These are phyloP conservation scores for Siniperca obscura DNA, from an alignment of 2,797 vertebrate genomes.

Conservation along the genomic window DNA sequence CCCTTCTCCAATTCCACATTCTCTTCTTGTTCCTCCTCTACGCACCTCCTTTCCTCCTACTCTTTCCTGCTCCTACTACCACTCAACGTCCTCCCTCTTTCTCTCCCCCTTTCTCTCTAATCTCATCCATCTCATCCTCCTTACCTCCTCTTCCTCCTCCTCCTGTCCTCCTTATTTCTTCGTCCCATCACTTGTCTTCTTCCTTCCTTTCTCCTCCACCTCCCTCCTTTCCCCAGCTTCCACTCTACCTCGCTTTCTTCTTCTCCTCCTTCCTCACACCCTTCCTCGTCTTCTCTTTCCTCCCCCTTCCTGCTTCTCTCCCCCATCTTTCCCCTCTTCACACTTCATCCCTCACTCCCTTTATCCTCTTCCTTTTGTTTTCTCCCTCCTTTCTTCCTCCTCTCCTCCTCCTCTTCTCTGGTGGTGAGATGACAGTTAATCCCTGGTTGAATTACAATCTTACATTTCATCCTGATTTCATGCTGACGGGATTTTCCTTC, in stretches of 20 bases:
- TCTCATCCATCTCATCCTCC: not conserved
- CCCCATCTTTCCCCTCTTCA: too few relatives aligned
- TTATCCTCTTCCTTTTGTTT: not conserved
- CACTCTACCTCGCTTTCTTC: not conserved
- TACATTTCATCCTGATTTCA: constrained; percentile 95
- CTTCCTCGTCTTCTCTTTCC: not conserved
- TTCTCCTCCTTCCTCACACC: not conserved
- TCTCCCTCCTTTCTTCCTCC: constrained; percentile 42
- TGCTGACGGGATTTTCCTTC: constrained; percentile 89
- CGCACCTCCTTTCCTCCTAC: not conserved
- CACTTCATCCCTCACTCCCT: not conserved
- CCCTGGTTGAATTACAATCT: constrained; percentile 93
- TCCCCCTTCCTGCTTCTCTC: not conserved
- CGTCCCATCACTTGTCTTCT: not conserved
- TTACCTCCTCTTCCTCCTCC: not conserved
- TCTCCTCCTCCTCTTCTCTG: constrained; percentile 55
- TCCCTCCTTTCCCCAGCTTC: not conserved
- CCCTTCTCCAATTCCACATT: not conserved
- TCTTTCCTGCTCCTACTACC: not conserved
- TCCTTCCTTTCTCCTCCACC: not conserved
- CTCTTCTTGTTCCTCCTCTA: not conserved
- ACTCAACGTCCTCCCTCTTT: not conserved
- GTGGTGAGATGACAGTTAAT: constrained; percentile 86
- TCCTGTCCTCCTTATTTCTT: not conserved
- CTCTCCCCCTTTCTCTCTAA: not conserved